Base-by-base conservation (phyloP, 2,113 vertebrate species). In the Tachysurus vachellii region DNA sequence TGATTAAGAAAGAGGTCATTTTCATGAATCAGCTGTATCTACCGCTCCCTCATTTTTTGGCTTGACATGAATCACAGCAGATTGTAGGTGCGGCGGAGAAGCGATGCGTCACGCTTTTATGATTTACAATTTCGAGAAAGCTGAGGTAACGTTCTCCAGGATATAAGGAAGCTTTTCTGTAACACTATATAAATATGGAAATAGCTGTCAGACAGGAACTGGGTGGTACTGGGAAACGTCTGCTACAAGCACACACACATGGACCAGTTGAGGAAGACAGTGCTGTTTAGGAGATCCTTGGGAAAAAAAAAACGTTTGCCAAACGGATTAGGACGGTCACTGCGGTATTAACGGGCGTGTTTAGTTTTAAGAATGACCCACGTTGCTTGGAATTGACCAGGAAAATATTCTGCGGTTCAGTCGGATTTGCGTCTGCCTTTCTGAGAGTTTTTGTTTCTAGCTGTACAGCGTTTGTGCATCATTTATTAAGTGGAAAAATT, bases 1-100 rank as follows among this genome's bases (percentile, higher is more conserved):
- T 93, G 91, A 93, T 88, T 85, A 92, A 89, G 90, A 90, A 89
- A 75, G 68, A 19, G 80, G 82, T 90, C 50, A 17, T 87, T 61
- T 86, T 89, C 75, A 57, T 50, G 66, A 62, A 82, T 88, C 85
- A 79, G 82, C 82, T 42, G 31, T 80, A 80, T 83, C 68, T 76
- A 75, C 31, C 17, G 57, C 80, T 76, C 86, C 57, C 85, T 71
- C n/a, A 26, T 83, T 71, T 54, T 84, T 87, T 44, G 68, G 59
- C 80, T 85, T 7, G 70, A 77, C 54, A 68, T 87, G 64, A 87
- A 47, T 82, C 54, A 84, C 66, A 59, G 42, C 14, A 47, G 44
- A 70, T 31, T n/a, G 47, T 56, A 54, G 53, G 57, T 36, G 36
- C n/a, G 44, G 82, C 47, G 13, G 80, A 28, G 57, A 87, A 82